phyloP scores from a whole-genome alignment of 2,797 vertebrate genomes.

The Podarcis siculus region DNA sequence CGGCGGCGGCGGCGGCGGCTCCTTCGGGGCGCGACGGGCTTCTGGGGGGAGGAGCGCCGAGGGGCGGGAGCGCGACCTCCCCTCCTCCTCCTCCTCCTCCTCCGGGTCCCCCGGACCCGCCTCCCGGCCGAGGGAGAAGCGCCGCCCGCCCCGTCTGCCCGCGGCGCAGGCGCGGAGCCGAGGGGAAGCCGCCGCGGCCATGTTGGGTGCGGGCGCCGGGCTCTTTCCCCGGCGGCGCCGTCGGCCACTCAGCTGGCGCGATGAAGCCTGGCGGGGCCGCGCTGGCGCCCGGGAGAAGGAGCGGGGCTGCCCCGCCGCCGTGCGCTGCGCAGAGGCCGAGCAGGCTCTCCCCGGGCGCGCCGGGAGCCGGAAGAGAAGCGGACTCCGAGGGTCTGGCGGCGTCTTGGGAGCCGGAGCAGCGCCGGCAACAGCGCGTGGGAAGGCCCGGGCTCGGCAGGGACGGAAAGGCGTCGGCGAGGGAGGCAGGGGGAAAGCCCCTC shows the following conservation, averaged over 20 bases:
- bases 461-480: too few species aligned
- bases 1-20: background rate
- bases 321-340: background rate
- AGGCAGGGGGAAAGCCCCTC: too few species aligned
- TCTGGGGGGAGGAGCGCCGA: background rate
- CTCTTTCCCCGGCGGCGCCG: background rate
- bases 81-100: background rate
- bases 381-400: background rate
- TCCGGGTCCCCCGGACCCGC: too few species aligned
- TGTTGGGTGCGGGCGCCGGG: background rate
- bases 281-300: too few species aligned
- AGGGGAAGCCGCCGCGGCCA: background rate
- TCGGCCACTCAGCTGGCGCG: background rate
- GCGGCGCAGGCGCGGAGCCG: background rate
- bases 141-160: background rate
- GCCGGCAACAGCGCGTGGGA: too few species aligned
- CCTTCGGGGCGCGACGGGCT: background rate
- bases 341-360: background rate
- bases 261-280: too few species aligned
- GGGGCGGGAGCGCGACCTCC: background rate
- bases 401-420: too few species aligned
- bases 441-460: too few species aligned
- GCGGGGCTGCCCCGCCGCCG: background rate
- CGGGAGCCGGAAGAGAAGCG: background rate
- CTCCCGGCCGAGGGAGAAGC: background rate